Evolutionary conservation across 1,140 invertebrate species (phyloP), one percentile per base, ranked within the genome.

Genomic region (Drosophila obscura): DNA sequence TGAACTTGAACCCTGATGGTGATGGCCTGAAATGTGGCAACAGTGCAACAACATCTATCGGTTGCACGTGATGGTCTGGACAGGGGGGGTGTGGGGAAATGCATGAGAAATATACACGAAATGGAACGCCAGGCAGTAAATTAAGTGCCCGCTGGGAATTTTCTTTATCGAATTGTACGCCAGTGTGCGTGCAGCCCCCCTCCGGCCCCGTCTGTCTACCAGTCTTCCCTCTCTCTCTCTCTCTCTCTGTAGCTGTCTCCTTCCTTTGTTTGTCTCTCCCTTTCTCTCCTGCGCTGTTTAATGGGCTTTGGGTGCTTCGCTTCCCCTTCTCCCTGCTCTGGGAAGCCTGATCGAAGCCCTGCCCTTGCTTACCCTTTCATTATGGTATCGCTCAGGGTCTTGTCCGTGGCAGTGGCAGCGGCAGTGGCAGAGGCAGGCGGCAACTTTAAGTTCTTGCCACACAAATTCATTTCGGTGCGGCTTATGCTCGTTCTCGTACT

Each of bases 61-160:
- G 35, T 39, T 13, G 35, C 35, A 5, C 11, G 35, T 39, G 35
- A 39, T 8, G 9, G 35, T 4, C 5, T 7, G 26, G 9, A 11
- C 1, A 45, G 48, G 5, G 35, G 67, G 26, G 19, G 71, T 6
- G 26, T 31, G 63, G 22, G 49, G 44, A 19, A 83, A 63, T 73
- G 68, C 59, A 61, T 85, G 63, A 50, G 81, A 85, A 88, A 76
- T 74, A 73, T 46, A 77, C 59, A 74, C 50, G 79, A 80, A 80
- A 69, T 73, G 77, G 49, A 75, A 80, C 77, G 78, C 79, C 50
- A 78, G 65, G 79, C 83, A 87, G 78, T 87, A 87, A 87, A 87
- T 87, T 87, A 87, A 88, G 79, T 88, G 82, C 79, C 82, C 79
- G 79, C 82, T 87, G 82, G 82, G 82, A 87, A 88, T 87, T 77